phyloP scores from a whole-genome alignment of 2,113 vertebrate species.

The Campylomormyrus tamandua region DNA sequence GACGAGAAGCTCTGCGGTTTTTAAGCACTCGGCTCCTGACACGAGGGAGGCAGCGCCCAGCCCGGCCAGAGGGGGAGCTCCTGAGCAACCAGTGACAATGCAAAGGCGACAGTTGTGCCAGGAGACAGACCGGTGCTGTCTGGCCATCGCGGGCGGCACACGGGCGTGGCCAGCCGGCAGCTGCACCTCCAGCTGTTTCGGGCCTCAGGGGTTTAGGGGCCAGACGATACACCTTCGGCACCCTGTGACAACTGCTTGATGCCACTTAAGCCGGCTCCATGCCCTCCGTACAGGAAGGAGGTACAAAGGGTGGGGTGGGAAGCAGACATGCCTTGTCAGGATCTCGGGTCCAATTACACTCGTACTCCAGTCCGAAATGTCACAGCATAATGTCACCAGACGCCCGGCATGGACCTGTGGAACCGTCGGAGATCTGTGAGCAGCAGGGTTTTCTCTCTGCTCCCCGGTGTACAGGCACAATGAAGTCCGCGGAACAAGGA shows the following conservation, averaged over 20 bases:
- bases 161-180: neutral
- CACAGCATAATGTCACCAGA: neutral
- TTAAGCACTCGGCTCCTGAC: neutral
- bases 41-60: neutral
- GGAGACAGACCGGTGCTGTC: neutral
- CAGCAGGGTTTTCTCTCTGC: neutral
- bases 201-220: neutral
- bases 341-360: neutral
- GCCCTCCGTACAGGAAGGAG: neutral
- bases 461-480: neutral
- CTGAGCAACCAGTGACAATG: neutral
- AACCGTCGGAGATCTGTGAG: neutral
- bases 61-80: neutral
- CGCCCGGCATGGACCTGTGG: neutral
- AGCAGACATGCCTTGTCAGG: neutral
- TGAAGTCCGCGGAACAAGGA: neutral
- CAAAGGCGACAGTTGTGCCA: neutral
- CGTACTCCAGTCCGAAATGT: neutral
- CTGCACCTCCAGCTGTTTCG: constrained; percentile 1
- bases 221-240: too few species aligned
- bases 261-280: neutral
- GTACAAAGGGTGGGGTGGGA: neutral
- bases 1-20: neutral
- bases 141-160: neutral
- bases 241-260: neutral